Percentiles rank a stretch among this genome's conserved stretches.
phyloP scores from a whole-genome alignment of 2,797 vertebrate species.

The Acestrorhynchus altus region DNA sequence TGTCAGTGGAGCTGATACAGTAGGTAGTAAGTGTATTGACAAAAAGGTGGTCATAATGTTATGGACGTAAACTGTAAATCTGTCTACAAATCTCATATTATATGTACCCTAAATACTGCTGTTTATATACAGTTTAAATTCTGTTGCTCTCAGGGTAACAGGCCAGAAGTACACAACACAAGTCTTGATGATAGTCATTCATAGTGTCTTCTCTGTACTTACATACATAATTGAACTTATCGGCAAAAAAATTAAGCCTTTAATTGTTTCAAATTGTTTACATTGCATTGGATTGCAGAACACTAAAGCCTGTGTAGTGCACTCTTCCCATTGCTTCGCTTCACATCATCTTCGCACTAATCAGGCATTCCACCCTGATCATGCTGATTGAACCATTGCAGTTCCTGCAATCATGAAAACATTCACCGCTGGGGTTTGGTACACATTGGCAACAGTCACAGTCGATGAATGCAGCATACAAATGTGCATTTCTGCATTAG shows the following conservation, averaged over 20 bases:
- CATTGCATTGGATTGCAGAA: neutral
- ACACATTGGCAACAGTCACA: neutral
- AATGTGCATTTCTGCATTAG: neutral
- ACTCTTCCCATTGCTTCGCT: neutral
- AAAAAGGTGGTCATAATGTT: too few relatives aligned
- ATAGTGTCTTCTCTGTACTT: neutral
- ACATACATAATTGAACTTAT: neutral
- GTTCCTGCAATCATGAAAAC: conserved; percentile 10
- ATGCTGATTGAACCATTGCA: conserved; percentile 2
- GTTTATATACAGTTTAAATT: too few relatives aligned
- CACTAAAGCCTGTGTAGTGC: neutral
- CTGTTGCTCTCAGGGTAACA: too few relatives aligned
- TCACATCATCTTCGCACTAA: neutral
- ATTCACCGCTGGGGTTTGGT: neutral
- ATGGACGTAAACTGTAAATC: too few relatives aligned
- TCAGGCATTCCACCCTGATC: conserved; percentile 1
- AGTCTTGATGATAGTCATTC: too few relatives aligned
- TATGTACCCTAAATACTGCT: too few relatives aligned
- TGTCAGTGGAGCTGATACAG: too few relatives aligned
- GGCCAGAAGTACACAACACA: too few relatives aligned
- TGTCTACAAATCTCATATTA: too few relatives aligned
- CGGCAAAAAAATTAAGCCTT: neutral
- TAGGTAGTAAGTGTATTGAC: too few relatives aligned
- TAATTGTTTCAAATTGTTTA: neutral
- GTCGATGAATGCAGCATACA: neutral